These are phyloP conservation scores for Isaurus tuberculatus DNA, from an alignment of 92 coral and sea anemone species.

Conservation along the genomic window DNA sequence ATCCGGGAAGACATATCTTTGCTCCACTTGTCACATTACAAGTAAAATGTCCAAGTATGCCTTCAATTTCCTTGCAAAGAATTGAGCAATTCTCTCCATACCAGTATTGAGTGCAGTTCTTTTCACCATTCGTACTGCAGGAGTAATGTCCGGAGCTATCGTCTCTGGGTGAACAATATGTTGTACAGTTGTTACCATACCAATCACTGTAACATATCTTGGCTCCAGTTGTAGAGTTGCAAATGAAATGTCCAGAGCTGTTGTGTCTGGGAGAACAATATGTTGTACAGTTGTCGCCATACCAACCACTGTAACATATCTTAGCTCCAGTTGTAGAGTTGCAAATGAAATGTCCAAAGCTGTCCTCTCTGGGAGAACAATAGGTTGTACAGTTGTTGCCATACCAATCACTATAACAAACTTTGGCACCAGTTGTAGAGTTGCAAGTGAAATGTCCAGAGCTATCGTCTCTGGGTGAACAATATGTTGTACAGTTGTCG, in stretches of 20 bases:
- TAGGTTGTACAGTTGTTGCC: slow-evolving; percentile 50
- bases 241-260: slow-evolving; percentile 61
- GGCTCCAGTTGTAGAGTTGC: slow-evolving; percentile 63
- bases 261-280: slow-evolving; percentile 69
- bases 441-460: slow-evolving; percentile 55
- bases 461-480: slow-evolving; percentile 53
- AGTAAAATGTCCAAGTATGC: slow-evolving; percentile 52
- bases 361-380: slow-evolving; percentile 66
- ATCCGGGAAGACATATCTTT: slow-evolving; percentile 66
- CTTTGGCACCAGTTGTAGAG: slow-evolving; percentile 51
- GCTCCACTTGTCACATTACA: slow-evolving; percentile 64
- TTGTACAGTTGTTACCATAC: slow-evolving; percentile 74
- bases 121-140: slow-evolving; percentile 61
- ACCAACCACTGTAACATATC: slow-evolving; percentile 64
- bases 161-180: slow-evolving; percentile 54
- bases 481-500: slow-evolving; percentile 40
- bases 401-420: slow-evolving; percentile 62
- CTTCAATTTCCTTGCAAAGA: slow-evolving; percentile 49
- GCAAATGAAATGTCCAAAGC: slow-evolving; percentile 55
- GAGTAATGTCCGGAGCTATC: slow-evolving; percentile 75
- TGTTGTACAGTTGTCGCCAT: slow-evolving; percentile 52
- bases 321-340: slow-evolving; percentile 51
- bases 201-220: slow-evolving; percentile 66
- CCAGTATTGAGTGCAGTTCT: slow-evolving; percentile 63
- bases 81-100: slow-evolving; percentile 60